A percentile compares a stretch with the other conserved stretches of the same genome.
These are phyloP conservation scores for Piaya cayana DNA, from an alignment of 2,113 vertebrate genomes.

Conservation along the genomic window DNA sequence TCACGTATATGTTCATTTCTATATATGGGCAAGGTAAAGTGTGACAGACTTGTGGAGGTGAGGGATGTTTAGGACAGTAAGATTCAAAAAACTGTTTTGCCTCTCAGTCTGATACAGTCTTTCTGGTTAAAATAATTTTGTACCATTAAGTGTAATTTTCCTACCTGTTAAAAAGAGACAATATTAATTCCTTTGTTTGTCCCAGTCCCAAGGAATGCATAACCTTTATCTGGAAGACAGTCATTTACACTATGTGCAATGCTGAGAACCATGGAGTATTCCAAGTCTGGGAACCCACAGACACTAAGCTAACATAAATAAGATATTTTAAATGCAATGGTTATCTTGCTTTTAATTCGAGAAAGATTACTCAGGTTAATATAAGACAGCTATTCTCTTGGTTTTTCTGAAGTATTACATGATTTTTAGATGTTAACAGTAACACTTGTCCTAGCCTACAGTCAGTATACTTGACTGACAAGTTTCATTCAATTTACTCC, in stretches of 20 bases:
- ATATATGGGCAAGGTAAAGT: background rate
- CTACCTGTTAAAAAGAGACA: background rate
- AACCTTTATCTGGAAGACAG: background rate
- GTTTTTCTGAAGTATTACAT: background rate
- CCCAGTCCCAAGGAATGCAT: background rate
- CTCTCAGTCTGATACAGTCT: background rate
- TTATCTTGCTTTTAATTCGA: background rate
- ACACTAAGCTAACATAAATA: background rate
- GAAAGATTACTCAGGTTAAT: background rate
- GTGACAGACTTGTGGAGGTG: background rate
- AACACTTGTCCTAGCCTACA: background rate
- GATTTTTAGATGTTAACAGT: background rate
- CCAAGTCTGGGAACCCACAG: background rate
- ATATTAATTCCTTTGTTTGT: background rate
- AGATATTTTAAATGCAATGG: background rate
- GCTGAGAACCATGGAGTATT: background rate
- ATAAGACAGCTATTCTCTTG: background rate
- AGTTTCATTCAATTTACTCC: background rate
- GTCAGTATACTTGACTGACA: slow-evolving; percentile 2
- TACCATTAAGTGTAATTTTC: background rate
- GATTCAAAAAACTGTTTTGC: background rate
- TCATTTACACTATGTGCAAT: background rate
- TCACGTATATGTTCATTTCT: background rate
- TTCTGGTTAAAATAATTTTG: background rate
- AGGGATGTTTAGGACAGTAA: background rate